These are phyloP conservation scores for Centropus bengalensis DNA, from an alignment of 2,113 vertebrate genomes.

Conservation along the genomic window DNA sequence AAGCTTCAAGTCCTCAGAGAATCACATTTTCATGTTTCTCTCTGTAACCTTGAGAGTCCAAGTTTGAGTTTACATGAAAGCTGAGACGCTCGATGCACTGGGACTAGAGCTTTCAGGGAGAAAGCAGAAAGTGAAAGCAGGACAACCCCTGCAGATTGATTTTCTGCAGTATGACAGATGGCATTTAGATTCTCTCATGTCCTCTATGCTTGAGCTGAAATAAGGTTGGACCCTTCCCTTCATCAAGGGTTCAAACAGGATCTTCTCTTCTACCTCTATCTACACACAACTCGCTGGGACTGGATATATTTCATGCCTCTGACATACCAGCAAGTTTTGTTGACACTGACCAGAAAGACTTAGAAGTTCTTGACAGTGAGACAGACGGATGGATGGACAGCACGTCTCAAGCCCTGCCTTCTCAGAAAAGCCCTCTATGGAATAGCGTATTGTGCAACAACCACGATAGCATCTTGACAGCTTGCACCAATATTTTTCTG, in stretches of 20 bases:
- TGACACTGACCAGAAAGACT: not conserved
- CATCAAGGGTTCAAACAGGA: rapidly evolving
- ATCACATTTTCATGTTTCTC: not conserved
- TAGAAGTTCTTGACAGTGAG: rapidly evolving
- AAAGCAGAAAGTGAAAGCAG: not conserved
- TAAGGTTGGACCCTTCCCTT: not conserved
- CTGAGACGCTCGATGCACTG: not conserved
- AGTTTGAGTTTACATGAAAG: not conserved
- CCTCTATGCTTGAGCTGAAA: not conserved
- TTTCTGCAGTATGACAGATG: not conserved
- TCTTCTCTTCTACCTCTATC: not conserved
- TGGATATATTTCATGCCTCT: not conserved
- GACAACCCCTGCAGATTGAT: not conserved
- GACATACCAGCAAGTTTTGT: rapidly evolving
- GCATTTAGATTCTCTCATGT: rapidly evolving
- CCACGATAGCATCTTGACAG: not conserved
- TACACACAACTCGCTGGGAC: not conserved
- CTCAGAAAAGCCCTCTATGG: not conserved
- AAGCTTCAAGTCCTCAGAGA: not conserved
- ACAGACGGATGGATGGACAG: not conserved
- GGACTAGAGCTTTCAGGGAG: not conserved
- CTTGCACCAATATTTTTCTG: not conserved
- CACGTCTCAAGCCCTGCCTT: not conserved
- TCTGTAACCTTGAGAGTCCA: not conserved
- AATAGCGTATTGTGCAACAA: not conserved